Percentiles rank a stretch among this genome's conserved stretches.
Conservation (phyloP, 2,888 invertebrate species). For the Crocallis elinguaria region DNA sequence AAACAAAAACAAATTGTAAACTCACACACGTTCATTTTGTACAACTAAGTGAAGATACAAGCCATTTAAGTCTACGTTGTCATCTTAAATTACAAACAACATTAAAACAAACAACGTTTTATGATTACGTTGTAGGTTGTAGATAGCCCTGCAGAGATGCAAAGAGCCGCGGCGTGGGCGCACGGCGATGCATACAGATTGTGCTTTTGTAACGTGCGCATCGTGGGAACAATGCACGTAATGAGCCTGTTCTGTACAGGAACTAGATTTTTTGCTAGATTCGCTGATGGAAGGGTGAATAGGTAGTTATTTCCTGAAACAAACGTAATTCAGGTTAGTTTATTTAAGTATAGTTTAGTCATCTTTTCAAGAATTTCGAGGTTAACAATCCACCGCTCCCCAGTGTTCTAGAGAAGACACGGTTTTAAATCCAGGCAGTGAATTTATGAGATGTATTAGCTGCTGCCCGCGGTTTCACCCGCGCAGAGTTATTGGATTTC, state of each 20-base stretch:
- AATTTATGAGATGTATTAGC: no score
- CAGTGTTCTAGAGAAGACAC: no score
- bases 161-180: constrained; percentile 40
- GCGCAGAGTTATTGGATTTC: no score
- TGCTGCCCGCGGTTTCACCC: no score
- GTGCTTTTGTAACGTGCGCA: constrained; percentile 24
- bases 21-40: no score
- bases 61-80: constrained; percentile 4
- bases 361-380: no score
- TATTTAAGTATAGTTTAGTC: no score
- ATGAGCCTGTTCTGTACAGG: constrained; percentile 21
- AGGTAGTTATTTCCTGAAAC: constrained; percentile 1
- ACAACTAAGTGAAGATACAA: no score
- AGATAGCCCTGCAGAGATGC: constrained; percentile 29
- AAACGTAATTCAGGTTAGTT: no score
- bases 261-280: constrained; percentile 30
- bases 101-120: not conserved
- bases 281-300: constrained; percentile 12
- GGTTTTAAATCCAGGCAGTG: no score
- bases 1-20: no score
- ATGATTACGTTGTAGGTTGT: not conserved
- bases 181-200: constrained; percentile 28
- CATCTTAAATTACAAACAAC: constrained; percentile 4
- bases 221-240: constrained; percentile 34
- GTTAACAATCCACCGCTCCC: no score